Percentiles rank a stretch among this genome's conserved stretches.
Evolutionary conservation across 2,797 vertebrate genomes (phyloP).

Genomic region (Podarcis siculus): DNA sequence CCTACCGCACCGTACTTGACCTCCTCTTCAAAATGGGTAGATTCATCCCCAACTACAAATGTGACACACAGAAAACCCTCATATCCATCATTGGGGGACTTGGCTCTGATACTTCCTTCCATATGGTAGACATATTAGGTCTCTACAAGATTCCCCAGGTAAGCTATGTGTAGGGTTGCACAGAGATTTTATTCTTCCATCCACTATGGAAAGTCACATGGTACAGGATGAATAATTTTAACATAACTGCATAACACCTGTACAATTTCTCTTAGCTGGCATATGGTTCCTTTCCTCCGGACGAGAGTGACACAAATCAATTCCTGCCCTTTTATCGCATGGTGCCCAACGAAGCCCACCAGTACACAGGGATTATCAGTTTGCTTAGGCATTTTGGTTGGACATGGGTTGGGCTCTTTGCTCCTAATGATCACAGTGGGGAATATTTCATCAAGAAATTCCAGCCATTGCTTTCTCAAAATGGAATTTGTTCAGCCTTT

Average conservation of each 20-base stretch:
- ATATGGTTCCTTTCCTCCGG: not conserved
- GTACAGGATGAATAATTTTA: too few species aligned
- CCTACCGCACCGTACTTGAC: not conserved
- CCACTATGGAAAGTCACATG: too few species aligned
- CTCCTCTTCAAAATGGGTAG: not conserved
- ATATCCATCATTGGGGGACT: too few species aligned
- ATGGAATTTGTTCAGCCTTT: slow-evolving; percentile 4
- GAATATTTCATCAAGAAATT: not conserved
- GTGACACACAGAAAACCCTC: too few species aligned
- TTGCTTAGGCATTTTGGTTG: slow-evolving; percentile 1
- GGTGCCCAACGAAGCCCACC: not conserved
- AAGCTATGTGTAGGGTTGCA: too few species aligned
- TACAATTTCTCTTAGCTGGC: not conserved
- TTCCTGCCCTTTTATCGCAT: not conserved
- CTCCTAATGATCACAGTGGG: not conserved
- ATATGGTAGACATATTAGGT: too few species aligned
- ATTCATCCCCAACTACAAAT: not conserved
- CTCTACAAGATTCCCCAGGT: too few species aligned
- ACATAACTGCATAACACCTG: too few species aligned
- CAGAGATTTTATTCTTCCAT: too few species aligned
- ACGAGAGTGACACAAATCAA: not conserved
- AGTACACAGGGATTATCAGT: not conserved
- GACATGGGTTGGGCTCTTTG: not conserved
- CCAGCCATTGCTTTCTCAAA: not conserved
- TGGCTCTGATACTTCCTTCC: too few species aligned